Conservation (phyloP, 1,140 invertebrate genomes). For the Heliconius himera region DNA sequence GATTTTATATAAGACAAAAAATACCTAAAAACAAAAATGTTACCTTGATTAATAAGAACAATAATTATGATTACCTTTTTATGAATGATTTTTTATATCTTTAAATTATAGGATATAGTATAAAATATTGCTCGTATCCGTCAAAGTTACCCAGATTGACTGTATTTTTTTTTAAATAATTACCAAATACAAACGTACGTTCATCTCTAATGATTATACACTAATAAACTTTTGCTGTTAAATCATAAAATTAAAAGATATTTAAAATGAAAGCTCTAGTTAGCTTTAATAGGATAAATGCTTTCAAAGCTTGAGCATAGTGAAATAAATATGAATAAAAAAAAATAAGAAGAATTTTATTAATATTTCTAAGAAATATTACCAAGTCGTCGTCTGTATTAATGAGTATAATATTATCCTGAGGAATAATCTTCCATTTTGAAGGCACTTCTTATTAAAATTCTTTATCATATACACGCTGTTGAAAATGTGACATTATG, state of each 20-base stretch:
- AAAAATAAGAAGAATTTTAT: background rate
- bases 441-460: constrained; percentile 2
- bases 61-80: too few species aligned
- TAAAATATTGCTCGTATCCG: too few species aligned
- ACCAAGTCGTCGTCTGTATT: background rate
- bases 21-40: too few species aligned
- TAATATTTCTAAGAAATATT: background rate
- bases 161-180: too few species aligned
- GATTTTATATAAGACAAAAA: too few species aligned
- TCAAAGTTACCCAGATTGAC: too few species aligned
- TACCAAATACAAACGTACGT: too few species aligned
- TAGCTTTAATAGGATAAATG: background rate
- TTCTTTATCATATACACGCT: constrained; percentile 9
- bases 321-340: background rate
- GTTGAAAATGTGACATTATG: background rate
- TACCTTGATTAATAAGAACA: too few species aligned
- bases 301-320: background rate
- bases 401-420: constrained; percentile 9
- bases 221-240: background rate
- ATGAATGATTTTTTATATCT: too few species aligned
- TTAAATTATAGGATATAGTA: too few species aligned
- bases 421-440: background rate
- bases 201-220: too few species aligned
- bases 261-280: constrained; percentile 1
- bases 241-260: background rate